Evolutionary conservation across 2,797 vertebrate species (phyloP).

Genomic region (Trachops cirrhosus): DNA sequence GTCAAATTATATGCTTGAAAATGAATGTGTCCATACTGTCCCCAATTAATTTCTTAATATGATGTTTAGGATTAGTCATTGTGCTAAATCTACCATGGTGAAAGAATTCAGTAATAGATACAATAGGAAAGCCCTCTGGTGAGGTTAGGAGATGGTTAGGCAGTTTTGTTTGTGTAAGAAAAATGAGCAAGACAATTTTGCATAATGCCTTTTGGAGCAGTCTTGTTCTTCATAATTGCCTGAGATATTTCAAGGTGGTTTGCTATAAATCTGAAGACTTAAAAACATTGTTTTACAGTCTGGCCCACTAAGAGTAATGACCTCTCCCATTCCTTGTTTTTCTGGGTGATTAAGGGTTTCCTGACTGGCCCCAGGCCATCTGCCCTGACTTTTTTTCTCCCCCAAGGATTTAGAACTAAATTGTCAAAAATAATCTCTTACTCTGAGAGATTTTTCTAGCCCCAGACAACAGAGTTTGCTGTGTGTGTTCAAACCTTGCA

Average conservation of each 20-base stretch:
- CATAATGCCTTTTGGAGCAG: constrained; percentile 54
- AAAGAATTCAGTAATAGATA: not conserved
- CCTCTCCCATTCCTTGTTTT: constrained; percentile 59
- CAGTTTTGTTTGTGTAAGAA: constrained; percentile 58
- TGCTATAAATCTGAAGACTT: constrained; percentile 73
- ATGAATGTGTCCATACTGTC: not conserved
- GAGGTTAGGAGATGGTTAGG: not conserved
- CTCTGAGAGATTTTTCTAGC: constrained; percentile 66
- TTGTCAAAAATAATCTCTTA: constrained; percentile 76
- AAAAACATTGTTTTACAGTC: constrained; percentile 73
- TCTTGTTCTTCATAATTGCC: constrained; percentile 59
- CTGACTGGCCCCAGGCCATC: constrained; percentile 71
- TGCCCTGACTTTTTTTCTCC: constrained; percentile 52
- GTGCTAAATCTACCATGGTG: not conserved
- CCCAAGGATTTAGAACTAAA: constrained; percentile 67
- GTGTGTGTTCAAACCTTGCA: not conserved
- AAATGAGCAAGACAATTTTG: constrained; percentile 59
- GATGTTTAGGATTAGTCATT: not conserved
- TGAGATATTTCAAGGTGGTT: constrained; percentile 66
- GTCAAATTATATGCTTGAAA: not conserved
- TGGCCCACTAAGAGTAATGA: constrained; percentile 75
- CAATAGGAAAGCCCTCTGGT: not conserved
- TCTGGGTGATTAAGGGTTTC: constrained; percentile 74
- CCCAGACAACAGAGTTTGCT: constrained; percentile 56
- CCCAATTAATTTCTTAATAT: constrained; percentile 1